Evolutionary conservation across 2,797 vertebrate species (phyloP), one percentile per base, ranked within the genome.

Genomic region (Danio aesculapii): DNA sequence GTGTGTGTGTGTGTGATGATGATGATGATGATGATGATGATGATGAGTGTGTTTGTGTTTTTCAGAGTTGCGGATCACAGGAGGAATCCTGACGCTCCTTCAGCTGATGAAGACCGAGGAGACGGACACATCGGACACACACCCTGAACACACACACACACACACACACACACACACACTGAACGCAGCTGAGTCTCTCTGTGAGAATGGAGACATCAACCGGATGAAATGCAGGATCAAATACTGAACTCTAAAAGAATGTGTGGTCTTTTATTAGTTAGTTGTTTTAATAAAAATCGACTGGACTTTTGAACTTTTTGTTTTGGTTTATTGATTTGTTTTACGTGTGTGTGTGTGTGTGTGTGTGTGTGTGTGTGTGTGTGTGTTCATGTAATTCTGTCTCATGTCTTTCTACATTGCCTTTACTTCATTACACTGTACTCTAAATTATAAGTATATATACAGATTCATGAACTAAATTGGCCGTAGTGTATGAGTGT

Each of bases 51-150:
- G 17, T n/a, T 21, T 17, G 39, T 52, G 39, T 17, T 21, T 53
- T 73, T 47, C 55, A 86, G 85, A 49, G 53, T 19, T 17, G 72
- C 52, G 55, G 74, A 68, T 72, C 72, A 84, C 3, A 81, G 63
- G 19, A 69, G 68, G 79, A 79, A 62, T 47, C 76, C 57, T 21
- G 76, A 69, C 43, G 63, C 69, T 50, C 72, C 49, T 53, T 59
- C 21, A 12, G 82, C 57, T 53, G 79, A 81, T 63, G 68, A 67
- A 12, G 67, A 84, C 50, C 59, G 61, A 50, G 82, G 61, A 59
- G 80, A 82, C 11, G 75, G 67, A 5, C 59, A 67, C 21, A 72
- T 77, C 68, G 83, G 83, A 69, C 80, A 84, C 59, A 77, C 68
- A 17, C 85, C 85, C 10, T 86, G 69, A 84, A 64, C 1, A 39